A percentile compares a stretch with the other conserved stretches of the same genome.
These are phyloP conservation scores for Zaprionus kolodkinae DNA, from an alignment of 1,140 invertebrate genomes.

Conservation along the genomic window DNA sequence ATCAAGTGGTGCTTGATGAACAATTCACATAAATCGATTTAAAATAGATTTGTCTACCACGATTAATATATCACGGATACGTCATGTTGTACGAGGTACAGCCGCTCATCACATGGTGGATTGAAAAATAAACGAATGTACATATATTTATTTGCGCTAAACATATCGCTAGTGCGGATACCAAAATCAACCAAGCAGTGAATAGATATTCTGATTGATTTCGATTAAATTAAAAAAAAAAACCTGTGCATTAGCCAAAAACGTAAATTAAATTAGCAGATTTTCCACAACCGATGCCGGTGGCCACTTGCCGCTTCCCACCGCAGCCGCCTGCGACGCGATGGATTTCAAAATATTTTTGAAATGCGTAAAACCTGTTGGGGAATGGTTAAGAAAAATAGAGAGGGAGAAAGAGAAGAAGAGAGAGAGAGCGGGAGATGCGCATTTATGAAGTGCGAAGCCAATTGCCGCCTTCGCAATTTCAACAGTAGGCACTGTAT, in stretches of 20 bases:
- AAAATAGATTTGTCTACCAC: conserved; percentile 61
- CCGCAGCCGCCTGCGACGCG: neutral
- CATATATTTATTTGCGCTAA: conserved; percentile 22
- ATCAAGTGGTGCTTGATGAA: conserved; percentile 41
- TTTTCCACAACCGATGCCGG: conserved; percentile 14
- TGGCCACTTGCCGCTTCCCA: conserved; percentile 19
- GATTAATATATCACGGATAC: conserved; percentile 53
- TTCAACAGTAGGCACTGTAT: conserved; percentile 55
- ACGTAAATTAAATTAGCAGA: conserved; percentile 64
- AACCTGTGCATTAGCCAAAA: conserved; percentile 35
- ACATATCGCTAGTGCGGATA: neutral
- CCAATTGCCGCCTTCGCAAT: conserved; percentile 61
- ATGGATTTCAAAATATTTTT: conserved; percentile 28
- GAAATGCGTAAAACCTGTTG: conserved; percentile 48
- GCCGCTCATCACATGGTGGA: conserved; percentile 55
- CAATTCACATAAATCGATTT: conserved; percentile 55
- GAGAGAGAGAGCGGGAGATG: neutral
- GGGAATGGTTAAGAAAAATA: conserved; percentile 17
- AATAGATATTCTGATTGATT: conserved; percentile 66
- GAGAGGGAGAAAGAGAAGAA: neutral
- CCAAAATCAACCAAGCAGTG: conserved; percentile 46
- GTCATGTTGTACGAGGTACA: conserved; percentile 48
- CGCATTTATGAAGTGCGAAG: conserved; percentile 74
- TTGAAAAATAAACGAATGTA: conserved; percentile 27
- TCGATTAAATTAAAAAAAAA: conserved; percentile 38